Base-by-base conservation (phyloP, 2,113 vertebrate genomes). In the Alligator sinensis region DNA sequence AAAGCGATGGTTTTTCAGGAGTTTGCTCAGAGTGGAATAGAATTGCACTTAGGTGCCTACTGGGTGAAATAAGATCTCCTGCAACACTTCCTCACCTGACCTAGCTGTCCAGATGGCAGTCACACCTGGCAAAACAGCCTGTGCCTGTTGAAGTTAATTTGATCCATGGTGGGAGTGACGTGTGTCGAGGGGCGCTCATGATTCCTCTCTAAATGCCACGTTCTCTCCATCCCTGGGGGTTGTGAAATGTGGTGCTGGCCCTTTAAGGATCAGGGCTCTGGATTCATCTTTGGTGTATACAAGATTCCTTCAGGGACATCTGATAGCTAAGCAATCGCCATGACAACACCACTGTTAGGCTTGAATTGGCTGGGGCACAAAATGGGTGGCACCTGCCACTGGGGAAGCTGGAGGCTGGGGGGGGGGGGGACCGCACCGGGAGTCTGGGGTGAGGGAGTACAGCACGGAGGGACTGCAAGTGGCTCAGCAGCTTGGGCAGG, bases 181-280 rank as follows among this genome's bases (percentile, higher is more conserved):
- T 54, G 3, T 27, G 19, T 47, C 12, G 21, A 30, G 30, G 19
- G 34, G 34, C 19, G 38, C 47, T 57, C 55, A 55, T 25, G 5
- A 30, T 14, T 54, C n/a, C 61, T 64, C 54, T 55, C 30, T 8
- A 34, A 64, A 3, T 18, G 16, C 77, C 30, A 3, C 6, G 74
- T 62, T 81, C 12, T 68, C 34, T 27, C n/a, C 59, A 47, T 91
- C 14, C 28, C 22, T 1, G 0, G 22, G 27, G 83, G 18, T 13
- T 54, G n/a, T 28, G 38, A 59, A 34, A 64, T n/a, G 19, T 21
- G 22, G 57, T 5, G 1, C 15, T 86, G 78, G 78, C 61, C 77
- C 92, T 92, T 95, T 96, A 95, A 95, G 82, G 72, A n/a, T 86
- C 68, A 34, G 17, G 47, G 12, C 13, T 79, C 61, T 74, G 57